Base-by-base conservation (phyloP, 1,140 invertebrate genomes). In the Oscheius sp. region DNA sequence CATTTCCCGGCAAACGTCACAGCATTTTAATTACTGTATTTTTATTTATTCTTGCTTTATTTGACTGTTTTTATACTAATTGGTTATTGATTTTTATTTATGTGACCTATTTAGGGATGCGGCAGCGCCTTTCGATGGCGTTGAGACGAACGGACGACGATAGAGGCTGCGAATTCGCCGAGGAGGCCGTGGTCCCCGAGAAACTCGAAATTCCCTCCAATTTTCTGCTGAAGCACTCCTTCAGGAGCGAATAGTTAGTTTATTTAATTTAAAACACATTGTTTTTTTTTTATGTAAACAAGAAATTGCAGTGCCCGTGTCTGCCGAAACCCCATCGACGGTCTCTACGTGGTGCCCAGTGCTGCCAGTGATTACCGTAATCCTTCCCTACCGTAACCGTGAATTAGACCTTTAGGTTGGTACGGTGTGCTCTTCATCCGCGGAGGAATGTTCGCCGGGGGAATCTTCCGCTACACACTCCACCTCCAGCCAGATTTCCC, bases 171-270 rank as follows among this genome's bases (percentile, higher is more conserved):
- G 49, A 23, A 13, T 55, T 55, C 28, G 49, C 15, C 4, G 49
- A 55, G 4, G 49, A 65, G 31, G 63, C 29, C 3, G 34, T 13
- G 32, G 3, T 28, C 2, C 3, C 31, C 2, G 63, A 65, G 36
- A 3, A 3, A 23, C 36, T 65, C 2, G 10, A n/a, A 28, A 32
- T 65, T 10, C 36, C 36, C 45, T 10, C 63, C 3, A 20, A 38
- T 65, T 38, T 38, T n/a, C 13, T 38, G 2, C 3, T 13, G n/a
- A 38, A 38, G 45, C 63, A 65, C 36, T 32, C 63, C 31, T 13
- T 65, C n/a, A 10, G 15, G 3, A 20, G 34, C 3, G 63, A 65
- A 65, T 65, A 36, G 63, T 65, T 10, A 65, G 63, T 42, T 38
- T 3, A 31, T 15, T 29, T n/a, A 10, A 10, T 23, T 38, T 65